Conservation (phyloP, 1,140 invertebrate genomes). For the Pseudobourletiella spinata region DNA sequence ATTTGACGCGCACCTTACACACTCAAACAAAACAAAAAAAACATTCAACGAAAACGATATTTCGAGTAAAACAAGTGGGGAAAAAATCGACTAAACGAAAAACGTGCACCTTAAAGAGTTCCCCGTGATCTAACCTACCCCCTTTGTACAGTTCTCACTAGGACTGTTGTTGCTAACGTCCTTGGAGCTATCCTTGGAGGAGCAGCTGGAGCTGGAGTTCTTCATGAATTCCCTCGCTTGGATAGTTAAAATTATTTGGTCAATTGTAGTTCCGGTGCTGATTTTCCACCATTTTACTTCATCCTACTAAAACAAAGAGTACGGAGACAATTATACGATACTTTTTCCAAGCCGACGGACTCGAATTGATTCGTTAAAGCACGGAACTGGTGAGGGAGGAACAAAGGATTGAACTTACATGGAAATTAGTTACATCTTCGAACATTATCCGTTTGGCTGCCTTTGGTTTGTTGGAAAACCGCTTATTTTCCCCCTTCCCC, state of each 20-base stretch:
- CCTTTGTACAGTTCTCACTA: neutral
- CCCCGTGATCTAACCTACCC: neutral
- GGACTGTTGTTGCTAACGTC: no score
- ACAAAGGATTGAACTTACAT: slow-evolving; percentile 2
- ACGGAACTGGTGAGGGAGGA: no score
- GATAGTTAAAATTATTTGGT: slow-evolving; percentile 4
- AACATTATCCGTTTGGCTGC: slow-evolving; percentile 12
- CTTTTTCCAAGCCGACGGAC: no score
- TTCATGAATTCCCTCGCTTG: slow-evolving; percentile 1
- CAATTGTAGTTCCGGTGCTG: neutral
- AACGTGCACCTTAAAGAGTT: neutral
- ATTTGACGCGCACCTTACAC: no score
- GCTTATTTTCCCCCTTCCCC: no score
- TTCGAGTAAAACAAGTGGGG: no score
- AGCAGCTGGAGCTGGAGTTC: neutral
- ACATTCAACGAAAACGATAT: neutral
- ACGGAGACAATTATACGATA: no score
- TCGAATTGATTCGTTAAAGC: no score
- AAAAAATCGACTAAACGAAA: neutral
- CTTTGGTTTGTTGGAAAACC: neutral
- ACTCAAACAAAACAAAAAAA: no score
- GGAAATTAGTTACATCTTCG: slow-evolving; percentile 3
- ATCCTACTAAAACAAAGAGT: neutral
- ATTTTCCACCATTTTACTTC: slow-evolving; percentile 10
- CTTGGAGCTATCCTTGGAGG: neutral